Evolutionary conservation across 2,797 vertebrate genomes (phyloP), one percentile per base, ranked within the genome.

Genomic region (Novumbra hubbsi): DNA sequence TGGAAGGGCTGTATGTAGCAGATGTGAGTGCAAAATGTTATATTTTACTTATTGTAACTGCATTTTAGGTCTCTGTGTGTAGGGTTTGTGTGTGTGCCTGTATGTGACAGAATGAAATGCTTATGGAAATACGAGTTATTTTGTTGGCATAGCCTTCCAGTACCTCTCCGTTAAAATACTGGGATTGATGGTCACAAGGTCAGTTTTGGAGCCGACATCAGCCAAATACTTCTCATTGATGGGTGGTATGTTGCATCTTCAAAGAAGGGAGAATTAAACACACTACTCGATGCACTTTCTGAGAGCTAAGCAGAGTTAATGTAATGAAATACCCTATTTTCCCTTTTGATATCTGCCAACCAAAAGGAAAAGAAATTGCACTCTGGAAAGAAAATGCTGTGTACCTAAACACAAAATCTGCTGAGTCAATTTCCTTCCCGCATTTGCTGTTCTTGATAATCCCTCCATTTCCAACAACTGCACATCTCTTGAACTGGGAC

Each of bases 141-240:
- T 48, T 62, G 34, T 28, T 30, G 60, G 34, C 19, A 24, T 75
- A 30, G 27, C 60, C 62, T 66, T 77, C 12, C 73, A 38, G 69
- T 90, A 99, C 98, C 96, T 98, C 84, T 99, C 98, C 2, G 95
- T 98, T 73, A 99, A 98, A 79, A 99, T 99, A 84, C 98, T 99
- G 34, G 98, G 98, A 86, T 99, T 99, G 84, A 99, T 96, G 1
- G 98, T 99, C 88, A 99, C 98, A 3, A 99, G 93, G 1, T 98
- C 95, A 0, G 98, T 99, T 92, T 96, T 99, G 30, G 95, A 94
- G n/a, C 98, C 98, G 64, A 99, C 98, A 0, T 99, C 98, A 27
- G 66, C 84, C 0, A 94, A 90, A 76, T 98, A 99, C 82, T 97
- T 96, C 67, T 96, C 94, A 71, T 93, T 96, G 84, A 99, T 95